Conservation (phyloP, 1,140 invertebrate genomes). For the Aphaenogaster floridana region DNA sequence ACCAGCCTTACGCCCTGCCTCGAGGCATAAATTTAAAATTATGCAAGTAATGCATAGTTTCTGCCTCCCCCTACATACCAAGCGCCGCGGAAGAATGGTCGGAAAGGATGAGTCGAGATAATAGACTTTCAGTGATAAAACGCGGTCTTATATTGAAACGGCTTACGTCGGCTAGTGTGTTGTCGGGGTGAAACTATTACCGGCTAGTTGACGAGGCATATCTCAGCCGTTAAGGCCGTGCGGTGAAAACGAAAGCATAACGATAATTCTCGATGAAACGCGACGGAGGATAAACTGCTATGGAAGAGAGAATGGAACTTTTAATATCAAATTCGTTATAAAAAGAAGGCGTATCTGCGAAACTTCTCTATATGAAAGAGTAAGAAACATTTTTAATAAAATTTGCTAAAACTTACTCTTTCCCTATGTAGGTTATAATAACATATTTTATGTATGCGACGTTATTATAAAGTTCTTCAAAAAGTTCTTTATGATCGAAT, state of each 20-base stretch:
- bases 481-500: background rate
- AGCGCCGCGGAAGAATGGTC: slow-evolving; percentile 73
- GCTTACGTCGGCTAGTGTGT: slow-evolving; percentile 74
- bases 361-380: background rate
- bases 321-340: slow-evolving; percentile 26
- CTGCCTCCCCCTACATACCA: slow-evolving; percentile 75
- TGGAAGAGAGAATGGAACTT: background rate
- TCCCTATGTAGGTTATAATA: no score
- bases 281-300: background rate
- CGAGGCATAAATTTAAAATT: slow-evolving; percentile 82
- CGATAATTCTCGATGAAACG: slow-evolving; percentile 33
- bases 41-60: slow-evolving; percentile 81
- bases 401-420: background rate
- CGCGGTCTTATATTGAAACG: slow-evolving; percentile 78
- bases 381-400: background rate
- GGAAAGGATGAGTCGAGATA: slow-evolving; percentile 75
- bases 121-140: slow-evolving; percentile 84
- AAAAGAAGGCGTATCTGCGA: background rate
- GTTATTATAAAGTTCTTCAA: background rate
- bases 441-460: background rate
- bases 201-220: slow-evolving; percentile 76
- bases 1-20: slow-evolving; percentile 15
- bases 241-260: slow-evolving; percentile 49
- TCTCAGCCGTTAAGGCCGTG: slow-evolving; percentile 65
- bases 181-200: slow-evolving; percentile 78